Evolutionary conservation across 1,140 invertebrate genomes (phyloP), one percentile per base, ranked within the genome.

Genomic region (Leptoteleia sp.): DNA sequence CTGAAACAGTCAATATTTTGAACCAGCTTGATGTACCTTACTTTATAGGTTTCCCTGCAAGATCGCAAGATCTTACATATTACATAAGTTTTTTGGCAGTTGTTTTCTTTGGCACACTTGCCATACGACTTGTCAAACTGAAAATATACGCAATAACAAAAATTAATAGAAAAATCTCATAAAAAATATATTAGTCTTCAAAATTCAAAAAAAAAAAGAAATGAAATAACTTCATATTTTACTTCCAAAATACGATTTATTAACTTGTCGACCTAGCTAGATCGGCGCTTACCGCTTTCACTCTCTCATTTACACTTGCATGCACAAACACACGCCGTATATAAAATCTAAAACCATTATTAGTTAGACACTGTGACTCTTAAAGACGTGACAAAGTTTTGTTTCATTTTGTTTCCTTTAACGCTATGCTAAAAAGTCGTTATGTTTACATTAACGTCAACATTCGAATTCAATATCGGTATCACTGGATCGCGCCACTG

Each of bases 171-270:
- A n/a, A n/a, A n/a, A n/a, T n/a, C n/a, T n/a, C n/a, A n/a, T n/a
- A n/a, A n/a, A n/a, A n/a, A n/a, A n/a, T n/a, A n/a, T n/a, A n/a
- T n/a, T n/a, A n/a, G n/a, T n/a, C n/a, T n/a, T n/a, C n/a, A n/a
- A n/a, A n/a, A n/a, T n/a, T n/a, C n/a, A n/a, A n/a, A n/a, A n/a
- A n/a, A n/a, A n/a, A n/a, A n/a, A n/a, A n/a, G n/a, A 40, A 40
- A 43, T 43, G 4, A 50, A 19, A 17, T 13, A n/a, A 12, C 31
- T 33, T 4, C 22, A 4, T 0, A 11, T 50, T 75, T 82, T 85
- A 84, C 76, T 85, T 85, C 73, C 84, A 85, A 85, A 85, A 85
- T 85, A 85, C 81, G 82, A 82, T 85, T 85, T 82, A 84, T 84
- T 84, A 81, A 85, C 80, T 85, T 83, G 81, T 71, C 80, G 79